phyloP scores from a whole-genome alignment of 2,888 invertebrate species.

The Villa cingulata region DNA sequence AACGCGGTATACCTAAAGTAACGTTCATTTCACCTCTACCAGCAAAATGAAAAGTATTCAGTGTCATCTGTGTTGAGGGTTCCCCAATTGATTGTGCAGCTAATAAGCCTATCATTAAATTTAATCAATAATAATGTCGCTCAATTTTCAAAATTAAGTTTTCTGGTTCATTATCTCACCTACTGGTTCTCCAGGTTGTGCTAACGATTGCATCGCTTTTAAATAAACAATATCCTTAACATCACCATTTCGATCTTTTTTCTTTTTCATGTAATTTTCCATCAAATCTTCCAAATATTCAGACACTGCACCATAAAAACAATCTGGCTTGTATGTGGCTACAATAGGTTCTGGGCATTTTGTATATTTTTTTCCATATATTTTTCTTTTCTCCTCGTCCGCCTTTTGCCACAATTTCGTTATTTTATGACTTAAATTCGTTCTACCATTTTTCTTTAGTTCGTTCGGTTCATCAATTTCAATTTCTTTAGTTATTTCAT shows the following conservation, averaged over 20 bases:
- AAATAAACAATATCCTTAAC: constrained; percentile 59
- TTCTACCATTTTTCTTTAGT: constrained; percentile 43
- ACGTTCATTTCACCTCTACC: constrained; percentile 99
- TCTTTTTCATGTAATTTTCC: constrained; percentile 42
- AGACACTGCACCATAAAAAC: constrained; percentile 67
- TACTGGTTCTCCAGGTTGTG: constrained; percentile 89
- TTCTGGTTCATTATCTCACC: too few species aligned
- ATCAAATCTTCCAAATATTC: constrained; percentile 64
- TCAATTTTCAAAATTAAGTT: too few species aligned
- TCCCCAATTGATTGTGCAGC: constrained; percentile 98
- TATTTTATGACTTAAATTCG: constrained; percentile 44
- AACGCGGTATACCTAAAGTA: constrained; percentile 95
- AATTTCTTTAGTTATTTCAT: constrained; percentile 38
- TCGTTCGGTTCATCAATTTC: constrained; percentile 36
- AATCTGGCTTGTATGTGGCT: constrained; percentile 55
- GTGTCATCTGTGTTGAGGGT: constrained; percentile 99
- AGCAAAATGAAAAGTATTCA: constrained; percentile 99
- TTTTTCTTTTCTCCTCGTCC: constrained; percentile 43
- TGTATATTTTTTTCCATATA: constrained; percentile 30
- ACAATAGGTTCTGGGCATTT: constrained; percentile 63
- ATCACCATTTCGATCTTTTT: constrained; percentile 33
- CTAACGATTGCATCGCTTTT: constrained; percentile 64
- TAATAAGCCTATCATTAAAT: constrained; percentile 58
- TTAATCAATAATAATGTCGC: too few species aligned
- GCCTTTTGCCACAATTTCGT: constrained; percentile 53